These are phyloP conservation scores for Trichacis sp. DNA, from an alignment of 2,888 invertebrate species.

Conservation along the genomic window DNA sequence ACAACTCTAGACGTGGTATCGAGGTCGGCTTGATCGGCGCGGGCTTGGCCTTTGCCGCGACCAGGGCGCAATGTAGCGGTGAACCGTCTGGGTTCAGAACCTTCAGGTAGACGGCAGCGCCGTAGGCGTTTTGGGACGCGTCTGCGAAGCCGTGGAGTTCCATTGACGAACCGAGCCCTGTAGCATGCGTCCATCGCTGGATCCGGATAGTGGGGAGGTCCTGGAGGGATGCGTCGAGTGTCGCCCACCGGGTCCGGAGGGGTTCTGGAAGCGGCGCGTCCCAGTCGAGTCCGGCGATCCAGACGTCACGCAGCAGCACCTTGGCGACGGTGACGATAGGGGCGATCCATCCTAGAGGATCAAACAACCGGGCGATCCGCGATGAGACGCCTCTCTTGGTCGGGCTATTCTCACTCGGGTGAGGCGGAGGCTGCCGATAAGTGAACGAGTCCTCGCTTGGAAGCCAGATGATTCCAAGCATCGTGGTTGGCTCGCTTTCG, in stretches of 20 bases:
- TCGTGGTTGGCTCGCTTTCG: too few species aligned
- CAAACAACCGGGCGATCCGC: constrained; percentile 23
- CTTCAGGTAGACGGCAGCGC: too few species aligned
- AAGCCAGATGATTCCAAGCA: too few species aligned
- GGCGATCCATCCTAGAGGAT: constrained; percentile 31
- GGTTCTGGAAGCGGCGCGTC: constrained; percentile 11
- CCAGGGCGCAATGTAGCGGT: too few species aligned
- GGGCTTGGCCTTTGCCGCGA: background rate
- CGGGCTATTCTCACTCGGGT: background rate
- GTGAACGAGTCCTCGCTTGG: background rate
- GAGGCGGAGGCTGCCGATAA: too few species aligned
- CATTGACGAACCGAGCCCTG: too few species aligned
- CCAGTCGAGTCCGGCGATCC: constrained; percentile 24
- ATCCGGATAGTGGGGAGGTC: constrained; percentile 4
- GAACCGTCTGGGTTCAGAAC: too few species aligned
- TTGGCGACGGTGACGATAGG: constrained; percentile 27
- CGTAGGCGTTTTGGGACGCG: too few species aligned
- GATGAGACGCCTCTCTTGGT: constrained; percentile 24
- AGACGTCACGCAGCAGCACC: constrained; percentile 26
- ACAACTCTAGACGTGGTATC: background rate
- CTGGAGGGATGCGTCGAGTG: constrained; percentile 8
- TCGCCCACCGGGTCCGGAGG: constrained; percentile 1
- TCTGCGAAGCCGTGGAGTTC: too few species aligned
- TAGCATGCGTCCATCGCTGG: too few species aligned
- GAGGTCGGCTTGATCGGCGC: background rate